Base-by-base conservation (phyloP, 2,113 vertebrate genomes). In the Clinocottus analis region DNA sequence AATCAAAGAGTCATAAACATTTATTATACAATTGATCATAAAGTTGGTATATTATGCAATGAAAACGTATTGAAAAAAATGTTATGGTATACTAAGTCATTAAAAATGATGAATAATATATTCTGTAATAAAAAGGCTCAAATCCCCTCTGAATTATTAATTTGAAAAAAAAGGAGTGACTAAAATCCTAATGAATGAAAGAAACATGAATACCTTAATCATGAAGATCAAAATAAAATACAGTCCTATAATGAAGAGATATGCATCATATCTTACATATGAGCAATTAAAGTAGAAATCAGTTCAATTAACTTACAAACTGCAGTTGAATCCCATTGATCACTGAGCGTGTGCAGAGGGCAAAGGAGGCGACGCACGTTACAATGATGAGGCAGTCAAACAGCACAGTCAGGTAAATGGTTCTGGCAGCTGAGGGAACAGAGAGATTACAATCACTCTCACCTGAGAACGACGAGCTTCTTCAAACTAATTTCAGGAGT, bases 301-400 rank as follows among this genome's bases (percentile, higher is more conserved):
- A 27, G 6, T n/a, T 74, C 5, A 13, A 41, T 64, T 25, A 21
- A 93, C 96, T 85, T 89, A 99, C 98, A 85, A 93, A 92, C 93
- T 97, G 97, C 65, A 99, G 95, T 55, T 31, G 89, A 77, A 97
- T 91, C 73, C 98, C 98, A 77, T 87, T 96, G 75, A 96, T 51
- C 47, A 99, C 95, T 0, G 98, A 99, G 74, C 97, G 94, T 0
- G 85, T 89, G 63, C 98, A 99, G 85, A 99, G 96, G 27, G 93
- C 77, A 78, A 96, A 64, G 0, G 98, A 99, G 29, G 84, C 79
- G 82, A 96, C 51, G 84, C 98, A 98, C 1, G 89, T 96, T 82
- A 97, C 11, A 62, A 98, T 96, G 77, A 99, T 96, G 84, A 97
- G 85, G 75, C 91, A 94, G 83, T 99, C 98, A 0, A 99, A 98